Percentiles rank a stretch among this genome's conserved stretches.
Conservation (phyloP, 1,140 invertebrate genomes). For the Panulirus ornatus region DNA sequence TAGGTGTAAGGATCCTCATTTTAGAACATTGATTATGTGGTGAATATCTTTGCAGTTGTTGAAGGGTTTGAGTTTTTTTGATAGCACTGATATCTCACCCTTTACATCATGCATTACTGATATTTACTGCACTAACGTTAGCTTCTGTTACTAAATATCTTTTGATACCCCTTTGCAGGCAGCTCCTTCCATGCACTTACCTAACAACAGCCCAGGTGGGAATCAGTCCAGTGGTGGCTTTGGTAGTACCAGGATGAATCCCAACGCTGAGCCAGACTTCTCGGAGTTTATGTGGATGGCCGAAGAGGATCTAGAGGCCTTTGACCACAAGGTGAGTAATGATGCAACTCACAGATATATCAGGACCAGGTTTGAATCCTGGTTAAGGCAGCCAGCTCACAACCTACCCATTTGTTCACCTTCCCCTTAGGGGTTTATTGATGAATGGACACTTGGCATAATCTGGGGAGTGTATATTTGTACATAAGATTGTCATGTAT, state of each 20-base stretch:
- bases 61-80: no score
- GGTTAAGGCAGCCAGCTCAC: no score
- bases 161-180: slow-evolving; percentile 30
- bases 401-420: no score
- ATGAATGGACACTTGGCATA: no score
- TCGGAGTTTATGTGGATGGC: slow-evolving; percentile 71
- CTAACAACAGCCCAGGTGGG: slow-evolving; percentile 39
- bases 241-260: slow-evolving; percentile 58
- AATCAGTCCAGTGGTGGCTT: slow-evolving; percentile 56
- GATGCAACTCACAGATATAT: no score
- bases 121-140: neutral
- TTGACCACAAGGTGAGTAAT: slow-evolving; percentile 62
- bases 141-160: neutral
- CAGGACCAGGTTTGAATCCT: no score
- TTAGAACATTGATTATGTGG: no score
- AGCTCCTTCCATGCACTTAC: slow-evolving; percentile 56
- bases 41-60: no score
- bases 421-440: no score
- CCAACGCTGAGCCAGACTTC: slow-evolving; percentile 62
- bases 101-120: neutral
- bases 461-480: no score
- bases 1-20: no score
- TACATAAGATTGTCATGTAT: no score
- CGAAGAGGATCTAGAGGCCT: slow-evolving; percentile 67
- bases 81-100: neutral